phyloP scores from a whole-genome alignment of 1,140 invertebrate species.

The Drosophila sucinea region DNA sequence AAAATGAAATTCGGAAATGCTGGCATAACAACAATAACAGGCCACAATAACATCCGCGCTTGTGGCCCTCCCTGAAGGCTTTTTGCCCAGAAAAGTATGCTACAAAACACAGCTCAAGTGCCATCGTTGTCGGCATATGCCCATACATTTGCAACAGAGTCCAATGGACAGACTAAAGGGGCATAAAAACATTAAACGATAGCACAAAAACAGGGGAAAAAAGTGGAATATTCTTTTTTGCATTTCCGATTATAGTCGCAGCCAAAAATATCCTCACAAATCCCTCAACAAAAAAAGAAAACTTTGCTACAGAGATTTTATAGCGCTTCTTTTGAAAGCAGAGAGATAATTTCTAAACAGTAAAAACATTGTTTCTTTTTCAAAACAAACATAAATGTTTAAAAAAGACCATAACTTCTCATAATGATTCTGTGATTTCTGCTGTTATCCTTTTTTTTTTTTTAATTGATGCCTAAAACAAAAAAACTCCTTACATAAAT shows the following conservation, averaged over 20 bases:
- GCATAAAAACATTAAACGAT: constrained; percentile 72
- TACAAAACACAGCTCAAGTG: constrained; percentile 63
- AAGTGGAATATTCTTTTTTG: constrained; percentile 33
- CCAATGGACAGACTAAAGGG: constrained; percentile 29
- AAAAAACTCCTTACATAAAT: no score
- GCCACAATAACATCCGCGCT: constrained; percentile 33
- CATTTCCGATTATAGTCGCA: neutral
- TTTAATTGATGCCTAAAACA: no score
- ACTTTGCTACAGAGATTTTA: no score
- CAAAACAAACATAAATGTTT: no score
- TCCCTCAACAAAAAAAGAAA: no score
- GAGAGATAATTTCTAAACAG: no score
- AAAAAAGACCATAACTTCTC: no score
- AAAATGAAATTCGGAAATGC: constrained; percentile 68
- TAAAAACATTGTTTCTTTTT: no score
- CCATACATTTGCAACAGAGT: constrained; percentile 48
- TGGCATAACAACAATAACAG: constrained; percentile 17
- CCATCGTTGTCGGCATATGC: constrained; percentile 58
- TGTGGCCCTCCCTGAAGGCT: constrained; percentile 50
- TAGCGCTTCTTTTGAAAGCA: no score
- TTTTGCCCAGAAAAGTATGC: constrained; percentile 76
- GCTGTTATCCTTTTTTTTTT: no score
- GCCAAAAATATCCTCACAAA: neutral
- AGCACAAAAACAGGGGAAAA: constrained; percentile 28
- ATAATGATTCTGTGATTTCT: no score